A percentile compares a stretch with the other conserved stretches of the same genome.
These are phyloP conservation scores for Polyodon spathula DNA, from an alignment of 2,113 vertebrate species.

Conservation along the genomic window DNA sequence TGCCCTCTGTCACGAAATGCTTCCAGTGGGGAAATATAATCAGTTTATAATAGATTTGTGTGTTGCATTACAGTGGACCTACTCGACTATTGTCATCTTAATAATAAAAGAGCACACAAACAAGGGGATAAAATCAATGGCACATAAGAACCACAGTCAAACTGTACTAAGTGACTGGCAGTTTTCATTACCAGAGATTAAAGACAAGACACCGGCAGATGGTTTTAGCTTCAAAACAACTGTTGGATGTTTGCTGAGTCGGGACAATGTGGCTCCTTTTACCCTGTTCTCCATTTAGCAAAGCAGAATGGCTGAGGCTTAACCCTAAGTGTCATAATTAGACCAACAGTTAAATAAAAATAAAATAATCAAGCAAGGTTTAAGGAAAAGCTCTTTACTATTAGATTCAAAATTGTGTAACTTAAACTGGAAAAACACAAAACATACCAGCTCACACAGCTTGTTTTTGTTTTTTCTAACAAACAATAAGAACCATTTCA, in stretches of 20 bases:
- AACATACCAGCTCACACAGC: too few species aligned
- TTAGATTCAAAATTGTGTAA: not conserved
- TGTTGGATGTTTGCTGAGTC: constrained; percentile 29
- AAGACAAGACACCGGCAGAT: constrained; percentile 31
- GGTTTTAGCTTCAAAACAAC: constrained; percentile 27
- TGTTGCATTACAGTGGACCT: constrained; percentile 68
- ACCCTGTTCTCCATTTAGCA: constrained; percentile 7
- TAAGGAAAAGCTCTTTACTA: not conserved
- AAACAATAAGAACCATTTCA: too few species aligned
- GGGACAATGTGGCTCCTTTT: constrained; percentile 9
- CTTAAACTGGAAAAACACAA: too few species aligned
- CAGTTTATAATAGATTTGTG: constrained; percentile 79
- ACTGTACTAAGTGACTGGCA: constrained; percentile 49
- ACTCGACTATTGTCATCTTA: constrained; percentile 67
- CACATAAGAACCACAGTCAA: constrained; percentile 50
- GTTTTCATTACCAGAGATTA: constrained; percentile 50
- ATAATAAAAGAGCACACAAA: constrained; percentile 64
- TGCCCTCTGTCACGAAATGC: constrained; percentile 73
- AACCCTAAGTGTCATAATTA: not conserved
- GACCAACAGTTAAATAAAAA: not conserved
- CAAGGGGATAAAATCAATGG: constrained; percentile 64
- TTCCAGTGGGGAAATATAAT: constrained; percentile 79
- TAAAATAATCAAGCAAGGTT: not conserved
- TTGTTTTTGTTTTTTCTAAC: too few species aligned
- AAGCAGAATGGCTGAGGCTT: not conserved